Evolutionary conservation across 2,797 vertebrate species (phyloP).

Genomic region (Anabacerthia variegaticeps): DNA sequence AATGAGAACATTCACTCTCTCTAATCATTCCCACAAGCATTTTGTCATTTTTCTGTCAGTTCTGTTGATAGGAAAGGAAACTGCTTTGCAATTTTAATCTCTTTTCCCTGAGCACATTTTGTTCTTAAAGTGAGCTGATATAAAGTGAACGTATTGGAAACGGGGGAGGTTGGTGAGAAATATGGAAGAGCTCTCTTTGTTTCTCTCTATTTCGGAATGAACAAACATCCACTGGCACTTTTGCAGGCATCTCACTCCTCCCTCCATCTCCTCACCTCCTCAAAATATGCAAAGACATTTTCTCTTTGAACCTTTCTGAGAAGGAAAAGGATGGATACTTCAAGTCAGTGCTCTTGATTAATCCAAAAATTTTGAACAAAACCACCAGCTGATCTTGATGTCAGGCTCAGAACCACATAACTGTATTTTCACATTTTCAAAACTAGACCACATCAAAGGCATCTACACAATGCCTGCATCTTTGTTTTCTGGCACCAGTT

Average conservation of each 20-base stretch:
- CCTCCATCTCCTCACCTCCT: not conserved
- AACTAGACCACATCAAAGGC: not conserved
- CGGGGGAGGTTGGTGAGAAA: not conserved
- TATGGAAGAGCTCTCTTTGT: not conserved
- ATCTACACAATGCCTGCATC: not conserved
- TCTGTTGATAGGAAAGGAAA: constrained; percentile 32
- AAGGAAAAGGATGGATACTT: not conserved
- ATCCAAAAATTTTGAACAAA: not conserved
- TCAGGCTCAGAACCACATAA: not conserved
- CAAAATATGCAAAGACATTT: constrained; percentile 1
- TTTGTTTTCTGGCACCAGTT: not conserved
- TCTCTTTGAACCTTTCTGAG: not conserved
- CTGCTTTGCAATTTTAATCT: constrained; percentile 30
- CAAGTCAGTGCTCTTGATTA: not conserved
- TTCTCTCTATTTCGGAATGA: not conserved
- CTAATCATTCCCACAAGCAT: constrained; percentile 41
- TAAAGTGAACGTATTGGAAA: not conserved
- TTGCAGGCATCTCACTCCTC: not conserved
- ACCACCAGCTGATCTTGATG: not conserved
- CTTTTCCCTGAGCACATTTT: constrained; percentile 30
- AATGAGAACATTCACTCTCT: constrained; percentile 34
- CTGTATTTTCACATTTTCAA: not conserved
- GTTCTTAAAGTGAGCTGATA: not conserved
- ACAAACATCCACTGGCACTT: not conserved
- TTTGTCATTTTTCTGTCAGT: constrained; percentile 53